Base-by-base conservation (phyloP, 2,113 vertebrate species). In the Brevimyrus niger region DNA sequence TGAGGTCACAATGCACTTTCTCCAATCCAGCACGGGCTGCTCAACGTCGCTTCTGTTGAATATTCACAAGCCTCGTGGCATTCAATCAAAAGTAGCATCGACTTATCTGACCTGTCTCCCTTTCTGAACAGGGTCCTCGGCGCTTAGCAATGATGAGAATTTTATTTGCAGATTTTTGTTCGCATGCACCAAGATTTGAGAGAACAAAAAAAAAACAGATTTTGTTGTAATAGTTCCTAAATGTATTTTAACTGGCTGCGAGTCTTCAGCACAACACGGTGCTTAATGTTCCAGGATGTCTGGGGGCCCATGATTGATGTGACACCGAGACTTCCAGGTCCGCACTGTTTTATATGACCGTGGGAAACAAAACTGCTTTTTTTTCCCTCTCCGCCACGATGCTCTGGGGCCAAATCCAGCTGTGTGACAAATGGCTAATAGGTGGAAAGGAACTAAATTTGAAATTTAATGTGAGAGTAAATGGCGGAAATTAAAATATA, bases 161-260 rank as follows among this genome's bases (percentile, higher is more conserved):
- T 9, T 27, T 46, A 15, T 89, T 90, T 90, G 86, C 89, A 88
- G 42, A 44, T 83, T 47, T 47, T 89, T 89, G 90, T 89, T 80
- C 44, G 53, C 31, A 61, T 88, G 89, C 82, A 86, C n/a, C 69
- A 76, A 88, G 55, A 88, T 35, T 44, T 38, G 9, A 61, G 4
- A 38, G 73, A 80, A 35, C 73, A 42, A 44, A 86, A 90, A 90
- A 91, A 90, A 87, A 65, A 91, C 53, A 87, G 19, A 42, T 61
- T 89, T 88, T 90, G 23, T 87, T 46, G 69, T 87, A 91, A 89
- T 88, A 89, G 89, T 91, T 91, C 89, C 89, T 91, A 76, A 89
- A 89, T 88, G 86, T 92, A 88, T 92, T 92, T 89, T 89, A 73
- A 80, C 90, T 91, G 90, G 90, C 90, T 84, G 86, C 31, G 55